phyloP scores from a whole-genome alignment of 2,113 vertebrate species.

The Sphaerodactylus townsendi region DNA sequence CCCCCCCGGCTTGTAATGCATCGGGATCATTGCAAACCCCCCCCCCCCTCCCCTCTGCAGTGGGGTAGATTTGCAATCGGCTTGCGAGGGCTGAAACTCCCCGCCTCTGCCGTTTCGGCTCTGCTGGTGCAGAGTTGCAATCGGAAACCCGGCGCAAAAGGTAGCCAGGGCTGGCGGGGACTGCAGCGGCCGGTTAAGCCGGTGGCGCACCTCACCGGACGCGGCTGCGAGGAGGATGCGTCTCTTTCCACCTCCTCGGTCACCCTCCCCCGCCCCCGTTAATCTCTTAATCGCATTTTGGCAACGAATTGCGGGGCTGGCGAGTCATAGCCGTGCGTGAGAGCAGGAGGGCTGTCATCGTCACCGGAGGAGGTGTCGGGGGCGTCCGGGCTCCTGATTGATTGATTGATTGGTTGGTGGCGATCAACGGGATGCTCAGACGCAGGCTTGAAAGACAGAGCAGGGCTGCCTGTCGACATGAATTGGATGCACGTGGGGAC shows the following conservation, averaged over 20 bases:
- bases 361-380: neutral
- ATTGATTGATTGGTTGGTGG: too few relatives aligned
- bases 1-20: too few relatives aligned
- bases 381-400: neutral
- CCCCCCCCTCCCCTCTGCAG: neutral
- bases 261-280: neutral
- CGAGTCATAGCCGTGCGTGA: neutral
- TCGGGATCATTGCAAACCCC: too few relatives aligned
- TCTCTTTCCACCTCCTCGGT: neutral
- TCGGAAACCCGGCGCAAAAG: neutral
- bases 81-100: neutral
- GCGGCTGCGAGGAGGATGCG: neutral
- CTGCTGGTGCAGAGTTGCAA: neutral
- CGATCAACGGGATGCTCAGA: too few relatives aligned
- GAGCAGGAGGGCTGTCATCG: neutral
- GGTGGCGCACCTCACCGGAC: neutral
- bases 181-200: neutral
- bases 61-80: neutral
- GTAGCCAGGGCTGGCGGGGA: neutral
- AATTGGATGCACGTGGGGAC: too few relatives aligned
- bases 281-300: slow-evolving; percentile 53
- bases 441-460: too few relatives aligned
- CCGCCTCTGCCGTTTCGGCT: too few relatives aligned
- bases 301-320: slow-evolving; percentile 12
- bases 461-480: too few relatives aligned